Conservation (phyloP, 2,888 invertebrate genomes). For the Zelleria hepariella region DNA sequence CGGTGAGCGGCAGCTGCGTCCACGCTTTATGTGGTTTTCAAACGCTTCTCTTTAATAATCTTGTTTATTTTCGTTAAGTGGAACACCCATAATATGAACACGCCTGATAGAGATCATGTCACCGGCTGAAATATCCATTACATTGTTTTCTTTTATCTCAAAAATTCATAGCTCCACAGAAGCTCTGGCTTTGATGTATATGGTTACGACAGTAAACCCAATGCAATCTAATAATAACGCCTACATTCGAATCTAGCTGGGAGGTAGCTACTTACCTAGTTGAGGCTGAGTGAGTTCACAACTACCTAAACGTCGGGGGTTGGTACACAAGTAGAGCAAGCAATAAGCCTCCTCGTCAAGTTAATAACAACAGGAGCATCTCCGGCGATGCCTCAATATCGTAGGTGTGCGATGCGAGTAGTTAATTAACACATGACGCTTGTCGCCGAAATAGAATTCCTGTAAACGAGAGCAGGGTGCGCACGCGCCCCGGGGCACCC, state of each 20-base stretch:
- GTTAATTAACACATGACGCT: conserved; percentile 71
- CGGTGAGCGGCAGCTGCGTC: conserved; percentile 60
- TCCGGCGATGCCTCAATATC: conserved; percentile 66
- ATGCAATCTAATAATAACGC: neutral
- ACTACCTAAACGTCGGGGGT: neutral
- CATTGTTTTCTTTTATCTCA: conserved; percentile 15
- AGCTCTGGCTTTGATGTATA: neutral
- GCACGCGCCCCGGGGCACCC: conserved; percentile 58
- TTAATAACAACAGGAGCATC: conserved; percentile 66
- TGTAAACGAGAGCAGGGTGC: conserved; percentile 50
- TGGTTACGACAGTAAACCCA: neutral
- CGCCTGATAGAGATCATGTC: conserved; percentile 29
- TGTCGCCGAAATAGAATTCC: conserved; percentile 70
- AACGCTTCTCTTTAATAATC: conserved; percentile 65
- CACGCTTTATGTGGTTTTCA: conserved; percentile 61
- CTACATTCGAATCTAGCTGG: neutral
- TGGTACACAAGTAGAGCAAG: conserved; percentile 30
- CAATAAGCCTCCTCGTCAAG: conserved; percentile 62
- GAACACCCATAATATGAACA: conserved; percentile 53
- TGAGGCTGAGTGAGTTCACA: neutral
- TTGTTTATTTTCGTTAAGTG: conserved; percentile 60
- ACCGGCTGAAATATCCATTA: conserved; percentile 25
- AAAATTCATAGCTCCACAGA: conserved; percentile 6
- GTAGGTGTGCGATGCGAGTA: conserved; percentile 65
- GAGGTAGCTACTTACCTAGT: neutral